Base-by-base conservation (phyloP, 2,797 vertebrate genomes). In the Margarornis squamiger region DNA sequence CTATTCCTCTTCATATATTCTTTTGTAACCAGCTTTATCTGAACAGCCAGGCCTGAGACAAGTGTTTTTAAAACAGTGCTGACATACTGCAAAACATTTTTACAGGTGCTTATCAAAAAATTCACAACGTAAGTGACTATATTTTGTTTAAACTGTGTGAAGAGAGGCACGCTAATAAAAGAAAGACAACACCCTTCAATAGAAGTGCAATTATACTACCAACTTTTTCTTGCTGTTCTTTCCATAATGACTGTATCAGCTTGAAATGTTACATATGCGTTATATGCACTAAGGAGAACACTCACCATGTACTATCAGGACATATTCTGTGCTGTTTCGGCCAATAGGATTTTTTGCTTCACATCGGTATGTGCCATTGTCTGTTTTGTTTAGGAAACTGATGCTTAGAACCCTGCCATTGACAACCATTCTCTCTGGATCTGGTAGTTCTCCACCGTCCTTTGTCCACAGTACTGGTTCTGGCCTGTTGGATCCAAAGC, bases 351-450 rank as follows among this genome's bases (percentile, higher is more conserved):
- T 99, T 95, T 98, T 99, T 95, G 99, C 99, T 98, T 99, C 99
- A 59, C 99, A 99, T 96, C 99, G 98, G 96, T 99, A 99, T 23
- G 99, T 99, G 96, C 99, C 99, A 30, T 99, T 99, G 98, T 99
- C 99, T 76, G 99, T 99, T 98, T 99, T 99, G 97, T 99, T 99
- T 95, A 99, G 98, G 86, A 98, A 98, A 90, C 98, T 99, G 98
- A 99, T 99, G 97, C 98, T 99, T 79, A 99, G 98, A 78, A 99
- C 99, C 89, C 98, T 98, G 94, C 99, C 99, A 51, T 99, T 99
- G 97, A 99, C 99, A 82, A 99, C 99, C 99, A 99, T 99, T 63
- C 99, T 98, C 88, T 99, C 99, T 27, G 99, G 98, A 88, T 99
- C 99, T 76, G 99, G 99, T 90, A 99, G 98, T 39, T 99, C 99